A percentile compares a stretch with the other conserved stretches of the same genome.
Conservation (phyloP, 2,113 vertebrate genomes). For the Pseudorhombus dupliciocellatus region DNA sequence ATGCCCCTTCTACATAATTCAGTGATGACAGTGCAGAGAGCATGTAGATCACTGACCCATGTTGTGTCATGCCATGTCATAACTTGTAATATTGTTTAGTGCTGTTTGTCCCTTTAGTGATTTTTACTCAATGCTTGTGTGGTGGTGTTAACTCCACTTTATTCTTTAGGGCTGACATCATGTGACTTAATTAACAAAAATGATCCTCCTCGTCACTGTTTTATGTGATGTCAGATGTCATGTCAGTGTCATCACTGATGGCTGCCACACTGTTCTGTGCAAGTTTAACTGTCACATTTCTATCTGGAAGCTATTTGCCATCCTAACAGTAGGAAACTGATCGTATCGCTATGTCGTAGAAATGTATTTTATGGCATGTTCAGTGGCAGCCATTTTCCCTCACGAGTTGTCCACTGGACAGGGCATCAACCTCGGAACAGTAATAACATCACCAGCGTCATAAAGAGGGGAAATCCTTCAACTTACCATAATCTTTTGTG, state of each 20-base stretch:
- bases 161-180: background rate
- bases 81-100: too few relatives aligned
- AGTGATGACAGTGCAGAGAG: too few relatives aligned
- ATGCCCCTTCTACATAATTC: too few relatives aligned
- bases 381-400: background rate
- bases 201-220: background rate
- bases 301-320: background rate
- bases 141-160: too few relatives aligned
- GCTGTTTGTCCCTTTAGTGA: background rate
- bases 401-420: background rate
- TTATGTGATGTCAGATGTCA: background rate
- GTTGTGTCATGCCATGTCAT: too few relatives aligned
- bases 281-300: background rate
- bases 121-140: background rate
- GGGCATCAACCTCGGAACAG: background rate
- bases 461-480: constrained; percentile 15
- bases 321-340: background rate
- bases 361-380: background rate
- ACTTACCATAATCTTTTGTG: constrained; percentile 22
- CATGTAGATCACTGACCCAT: too few relatives aligned
- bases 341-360: background rate
- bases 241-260: background rate
- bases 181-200: background rate
- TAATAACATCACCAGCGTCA: background rate
- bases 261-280: background rate